phyloP scores from a whole-genome alignment of 2,888 invertebrate species.

The Trichopoda pennipes region DNA sequence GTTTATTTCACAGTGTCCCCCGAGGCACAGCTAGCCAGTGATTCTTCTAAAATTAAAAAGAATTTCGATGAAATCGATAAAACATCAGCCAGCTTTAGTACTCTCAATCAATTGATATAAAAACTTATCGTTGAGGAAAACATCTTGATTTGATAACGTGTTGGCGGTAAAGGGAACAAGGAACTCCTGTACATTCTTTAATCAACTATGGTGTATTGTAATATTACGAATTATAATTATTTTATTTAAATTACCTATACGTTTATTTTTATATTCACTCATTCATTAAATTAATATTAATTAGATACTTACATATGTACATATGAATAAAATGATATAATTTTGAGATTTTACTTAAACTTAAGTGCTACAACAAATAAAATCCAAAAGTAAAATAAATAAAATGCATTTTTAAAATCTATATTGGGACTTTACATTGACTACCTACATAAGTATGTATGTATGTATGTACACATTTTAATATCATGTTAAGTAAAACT shows the following conservation, averaged over 20 bases:
- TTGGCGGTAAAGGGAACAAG: not conserved
- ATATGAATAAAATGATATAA: too few species aligned
- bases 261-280: not conserved
- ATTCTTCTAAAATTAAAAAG: conserved; percentile 62
- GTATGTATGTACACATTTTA: too few species aligned
- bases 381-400: too few species aligned
- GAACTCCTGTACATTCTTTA: conserved; percentile 16
- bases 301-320: not conserved
- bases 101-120: conserved; percentile 68
- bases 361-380: too few species aligned
- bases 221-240: conserved; percentile 43
- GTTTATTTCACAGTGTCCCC: conserved; percentile 56
- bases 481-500: too few species aligned
- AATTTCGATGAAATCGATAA: conserved; percentile 70
- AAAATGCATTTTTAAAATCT: too few species aligned
- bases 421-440: too few species aligned
- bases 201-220: conserved; percentile 50
- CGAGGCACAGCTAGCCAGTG: conserved; percentile 45
- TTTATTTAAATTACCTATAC: not conserved
- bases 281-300: too few species aligned
- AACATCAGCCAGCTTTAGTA: conserved; percentile 69
- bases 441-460: too few species aligned
- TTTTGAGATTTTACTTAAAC: too few species aligned
- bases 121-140: not conserved
- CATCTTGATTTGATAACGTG: not conserved